Percentiles rank a stretch among this genome's conserved stretches.
These are phyloP conservation scores for Epinephelus moara DNA, from an alignment of 2,113 vertebrate genomes.

Conservation along the genomic window DNA sequence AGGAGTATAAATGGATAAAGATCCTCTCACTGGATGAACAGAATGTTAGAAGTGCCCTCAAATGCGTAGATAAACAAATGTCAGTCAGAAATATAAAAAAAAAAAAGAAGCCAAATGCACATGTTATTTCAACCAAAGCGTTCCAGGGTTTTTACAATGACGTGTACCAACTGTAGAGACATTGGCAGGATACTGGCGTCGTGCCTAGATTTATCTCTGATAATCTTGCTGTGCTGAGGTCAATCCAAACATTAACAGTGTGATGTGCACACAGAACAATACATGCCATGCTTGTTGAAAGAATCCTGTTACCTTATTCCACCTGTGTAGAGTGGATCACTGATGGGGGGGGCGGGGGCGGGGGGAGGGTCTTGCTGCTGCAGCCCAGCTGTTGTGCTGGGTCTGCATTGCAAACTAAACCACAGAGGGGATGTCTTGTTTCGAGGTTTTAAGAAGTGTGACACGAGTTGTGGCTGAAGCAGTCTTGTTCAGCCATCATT, in stretches of 20 bases:
- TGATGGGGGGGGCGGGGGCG: neutral
- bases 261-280: conserved; percentile 45
- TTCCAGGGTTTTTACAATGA: conserved; percentile 71
- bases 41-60: conserved; percentile 79
- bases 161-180: conserved; percentile 44
- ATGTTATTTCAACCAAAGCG: conserved; percentile 83
- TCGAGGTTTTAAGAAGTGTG: conserved; percentile 41
- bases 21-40: conserved; percentile 76
- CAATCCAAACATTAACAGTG: conserved; percentile 54
- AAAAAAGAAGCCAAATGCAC: conserved; percentile 82
- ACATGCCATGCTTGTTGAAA: conserved; percentile 33
- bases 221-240: conserved; percentile 42
- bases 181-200: conserved; percentile 37
- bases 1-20: conserved; percentile 57
- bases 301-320: conserved; percentile 51
- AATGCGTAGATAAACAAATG: conserved; percentile 66
- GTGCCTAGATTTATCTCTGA: conserved; percentile 43
- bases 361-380: neutral
- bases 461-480: conserved; percentile 24
- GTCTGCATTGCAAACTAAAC: conserved; percentile 20
- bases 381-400: neutral
- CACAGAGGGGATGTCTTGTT: conserved; percentile 28
- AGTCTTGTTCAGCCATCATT: conserved; percentile 23
- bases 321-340: conserved; percentile 44
- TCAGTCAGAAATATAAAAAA: conserved; percentile 57